Evolutionary conservation across 2,888 invertebrate species (phyloP).

Genomic region (Eupithecia tripunctaria): DNA sequence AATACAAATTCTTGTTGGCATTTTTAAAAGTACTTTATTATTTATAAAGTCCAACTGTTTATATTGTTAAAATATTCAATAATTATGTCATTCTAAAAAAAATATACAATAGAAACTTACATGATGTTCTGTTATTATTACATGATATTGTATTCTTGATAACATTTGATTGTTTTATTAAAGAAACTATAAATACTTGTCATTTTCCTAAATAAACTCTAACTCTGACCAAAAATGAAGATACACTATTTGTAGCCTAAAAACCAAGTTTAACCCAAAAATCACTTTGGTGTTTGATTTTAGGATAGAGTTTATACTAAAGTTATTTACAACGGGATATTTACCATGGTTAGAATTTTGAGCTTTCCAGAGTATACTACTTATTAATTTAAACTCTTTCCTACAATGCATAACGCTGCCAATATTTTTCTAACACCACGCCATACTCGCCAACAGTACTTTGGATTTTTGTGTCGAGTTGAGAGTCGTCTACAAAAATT

Average conservation of each 20-base stretch:
- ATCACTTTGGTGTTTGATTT: too few species aligned
- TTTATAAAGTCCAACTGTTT: background rate
- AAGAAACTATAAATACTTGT: background rate
- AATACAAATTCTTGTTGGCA: background rate
- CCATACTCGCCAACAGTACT: too few species aligned
- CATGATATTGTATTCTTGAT: background rate
- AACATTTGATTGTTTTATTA: background rate
- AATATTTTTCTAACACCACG: too few species aligned
- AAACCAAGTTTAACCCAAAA: too few species aligned
- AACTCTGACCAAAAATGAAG: background rate
- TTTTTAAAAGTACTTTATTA: background rate
- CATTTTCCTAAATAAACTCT: background rate
- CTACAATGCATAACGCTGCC: too few species aligned
- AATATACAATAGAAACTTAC: background rate
- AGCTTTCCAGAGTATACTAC: too few species aligned
- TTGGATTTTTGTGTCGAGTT: too few species aligned
- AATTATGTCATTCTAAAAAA: background rate
- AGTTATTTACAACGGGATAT: too few species aligned
- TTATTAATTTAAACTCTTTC: too few species aligned
- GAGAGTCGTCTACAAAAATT: too few species aligned
- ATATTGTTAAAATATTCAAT: slow-evolving; percentile 1
- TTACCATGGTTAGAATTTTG: too few species aligned
- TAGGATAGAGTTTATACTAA: too few species aligned
- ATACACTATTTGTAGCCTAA: background rate
- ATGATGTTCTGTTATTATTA: background rate